Percentiles rank a stretch among this genome's conserved stretches.
These are phyloP conservation scores for Tetragonula clypearis DNA, from an alignment of 1,140 invertebrate genomes.

Conservation along the genomic window DNA sequence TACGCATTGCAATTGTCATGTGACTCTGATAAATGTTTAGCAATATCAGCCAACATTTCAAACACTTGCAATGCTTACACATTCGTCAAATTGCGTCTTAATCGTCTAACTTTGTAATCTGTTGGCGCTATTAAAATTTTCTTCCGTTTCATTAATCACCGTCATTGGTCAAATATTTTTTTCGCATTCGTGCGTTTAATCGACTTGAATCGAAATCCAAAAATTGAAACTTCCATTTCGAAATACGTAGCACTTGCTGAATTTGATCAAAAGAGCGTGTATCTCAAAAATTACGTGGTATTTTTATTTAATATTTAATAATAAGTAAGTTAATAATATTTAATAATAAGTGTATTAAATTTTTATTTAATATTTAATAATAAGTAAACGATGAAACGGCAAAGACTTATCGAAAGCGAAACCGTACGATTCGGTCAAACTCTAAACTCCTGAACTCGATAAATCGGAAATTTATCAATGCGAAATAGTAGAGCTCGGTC, in stretches of 20 bases:
- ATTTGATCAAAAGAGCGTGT: not conserved
- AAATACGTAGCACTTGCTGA: not conserved
- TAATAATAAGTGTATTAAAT: no score
- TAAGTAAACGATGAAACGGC: not conserved
- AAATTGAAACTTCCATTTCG: not conserved
- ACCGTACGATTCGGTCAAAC: no score
- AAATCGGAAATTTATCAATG: not conserved
- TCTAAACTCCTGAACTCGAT: no score
- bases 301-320: not conserved
- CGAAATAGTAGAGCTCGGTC: not conserved
- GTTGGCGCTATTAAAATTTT: not conserved
- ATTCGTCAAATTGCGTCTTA: constrained; percentile 1
- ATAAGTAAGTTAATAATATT: no score
- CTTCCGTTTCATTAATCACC: not conserved
- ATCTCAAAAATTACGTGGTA: not conserved
- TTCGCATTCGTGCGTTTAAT: not conserved
- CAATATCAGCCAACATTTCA: constrained; percentile 25
- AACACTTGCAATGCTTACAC: not conserved
- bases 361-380: not conserved
- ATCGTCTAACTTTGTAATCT: not conserved
- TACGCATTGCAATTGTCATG: constrained; percentile 20
- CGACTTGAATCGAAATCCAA: not conserved
- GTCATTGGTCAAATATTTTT: not conserved
- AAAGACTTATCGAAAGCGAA: not conserved
- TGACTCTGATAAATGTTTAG: constrained; percentile 40